Conservation (phyloP, 2,113 vertebrate genomes). For the Todiramphus saurophagus region DNA sequence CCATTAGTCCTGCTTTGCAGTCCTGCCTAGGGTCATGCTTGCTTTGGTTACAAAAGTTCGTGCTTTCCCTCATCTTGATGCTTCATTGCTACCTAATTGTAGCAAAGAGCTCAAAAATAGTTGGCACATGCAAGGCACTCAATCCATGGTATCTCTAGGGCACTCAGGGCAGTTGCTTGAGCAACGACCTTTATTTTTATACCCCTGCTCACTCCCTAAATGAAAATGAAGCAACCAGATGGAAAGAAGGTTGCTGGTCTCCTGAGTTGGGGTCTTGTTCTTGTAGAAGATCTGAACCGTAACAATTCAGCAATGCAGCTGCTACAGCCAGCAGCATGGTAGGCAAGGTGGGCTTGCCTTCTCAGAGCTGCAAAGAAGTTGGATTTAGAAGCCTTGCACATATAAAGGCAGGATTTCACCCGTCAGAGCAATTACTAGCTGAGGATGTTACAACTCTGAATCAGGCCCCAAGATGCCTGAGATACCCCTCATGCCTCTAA, state of each 20-base stretch:
- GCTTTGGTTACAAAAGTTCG: not conserved
- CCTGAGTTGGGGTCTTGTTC: not conserved
- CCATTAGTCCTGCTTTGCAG: not conserved
- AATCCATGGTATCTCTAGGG: not conserved
- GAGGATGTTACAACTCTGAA: conserved; percentile 48
- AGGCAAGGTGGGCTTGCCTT: not conserved
- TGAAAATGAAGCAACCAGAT: not conserved
- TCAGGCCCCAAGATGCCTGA: conserved; percentile 16
- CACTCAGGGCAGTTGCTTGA: not conserved
- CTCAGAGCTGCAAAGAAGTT: not conserved
- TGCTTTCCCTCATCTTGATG: not conserved
- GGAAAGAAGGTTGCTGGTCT: not conserved
- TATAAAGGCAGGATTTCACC: not conserved
- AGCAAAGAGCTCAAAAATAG: not conserved
- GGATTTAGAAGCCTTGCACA: not conserved
- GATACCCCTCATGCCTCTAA: conserved; percentile 56
- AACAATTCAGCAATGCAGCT: not conserved
- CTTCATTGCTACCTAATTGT: not conserved
- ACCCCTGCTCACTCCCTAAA: not conserved
- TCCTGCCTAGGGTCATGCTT: not conserved
- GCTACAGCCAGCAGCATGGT: not conserved
- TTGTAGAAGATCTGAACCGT: not conserved
- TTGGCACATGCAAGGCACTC: not conserved
- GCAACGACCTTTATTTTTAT: not conserved
- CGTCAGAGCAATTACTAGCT: not conserved